phyloP scores from a whole-genome alignment of 1,140 invertebrate species.

The Polypedilum pembai region DNA sequence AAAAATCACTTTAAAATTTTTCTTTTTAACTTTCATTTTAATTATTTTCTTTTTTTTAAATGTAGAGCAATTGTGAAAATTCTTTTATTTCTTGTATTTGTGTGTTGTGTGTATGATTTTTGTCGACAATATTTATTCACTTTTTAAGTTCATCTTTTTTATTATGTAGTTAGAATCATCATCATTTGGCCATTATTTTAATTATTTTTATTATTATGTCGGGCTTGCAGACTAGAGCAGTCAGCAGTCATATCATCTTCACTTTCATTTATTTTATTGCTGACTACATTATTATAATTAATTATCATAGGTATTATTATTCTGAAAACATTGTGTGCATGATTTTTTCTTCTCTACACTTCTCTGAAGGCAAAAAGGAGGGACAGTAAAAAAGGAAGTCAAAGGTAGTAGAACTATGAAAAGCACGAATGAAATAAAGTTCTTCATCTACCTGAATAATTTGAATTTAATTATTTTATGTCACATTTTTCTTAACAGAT shows the following conservation, averaged over 20 bases:
- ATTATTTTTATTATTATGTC: background rate
- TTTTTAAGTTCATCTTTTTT: constrained; percentile 7
- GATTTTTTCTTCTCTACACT: no score
- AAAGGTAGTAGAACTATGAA: no score
- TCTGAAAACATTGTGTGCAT: background rate
- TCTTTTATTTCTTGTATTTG: background rate
- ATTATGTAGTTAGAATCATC: background rate
- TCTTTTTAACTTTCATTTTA: background rate
- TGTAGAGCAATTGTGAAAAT: background rate
- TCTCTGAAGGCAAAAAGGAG: no score
- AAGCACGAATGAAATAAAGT: no score
- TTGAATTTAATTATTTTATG: no score
- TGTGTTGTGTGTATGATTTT: constrained; percentile 11
- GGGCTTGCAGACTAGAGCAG: background rate
- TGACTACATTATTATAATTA: constrained; percentile 20
- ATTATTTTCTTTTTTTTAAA: constrained; percentile 4
- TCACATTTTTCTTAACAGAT: no score
- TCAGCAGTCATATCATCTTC: background rate
- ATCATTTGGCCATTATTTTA: constrained; percentile 5
- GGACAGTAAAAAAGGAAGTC: no score
- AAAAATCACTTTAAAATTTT: no score
- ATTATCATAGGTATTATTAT: background rate
- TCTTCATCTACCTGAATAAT: no score
- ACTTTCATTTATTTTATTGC: background rate
- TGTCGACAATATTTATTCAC: background rate